Percentiles rank a stretch among this genome's conserved stretches.
phyloP scores from a whole-genome alignment of 2,113 vertebrate genomes.

The Caranx melampygus region DNA sequence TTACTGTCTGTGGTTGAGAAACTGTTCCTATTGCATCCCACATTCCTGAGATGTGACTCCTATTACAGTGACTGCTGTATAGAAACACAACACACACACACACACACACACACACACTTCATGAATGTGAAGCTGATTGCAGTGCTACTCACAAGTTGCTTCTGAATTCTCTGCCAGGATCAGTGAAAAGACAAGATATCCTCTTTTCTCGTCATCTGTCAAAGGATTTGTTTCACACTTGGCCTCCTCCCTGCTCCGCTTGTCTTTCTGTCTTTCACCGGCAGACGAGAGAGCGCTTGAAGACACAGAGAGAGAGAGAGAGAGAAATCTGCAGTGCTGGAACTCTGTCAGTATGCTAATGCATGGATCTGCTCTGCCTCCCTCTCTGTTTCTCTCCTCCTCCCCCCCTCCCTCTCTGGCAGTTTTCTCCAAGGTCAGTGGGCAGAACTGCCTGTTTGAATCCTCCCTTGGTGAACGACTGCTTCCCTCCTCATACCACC shows the following conservation, averaged over 20 bases:
- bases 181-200: constrained; percentile 42
- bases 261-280: constrained; percentile 25
- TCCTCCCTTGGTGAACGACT: constrained; percentile 68
- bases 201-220: constrained; percentile 43
- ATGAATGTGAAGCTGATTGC: constrained; percentile 10
- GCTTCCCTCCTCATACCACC: constrained; percentile 16
- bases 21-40: constrained; percentile 15
- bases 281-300: constrained; percentile 31
- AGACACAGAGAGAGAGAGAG: constrained; percentile 19
- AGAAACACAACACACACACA: constrained; percentile 29
- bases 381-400: constrained; percentile 30
- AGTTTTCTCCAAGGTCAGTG: constrained; percentile 79
- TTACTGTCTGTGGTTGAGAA: constrained; percentile 22
- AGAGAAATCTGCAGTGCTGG: constrained; percentile 70
- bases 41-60: constrained; percentile 51
- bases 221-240: constrained; percentile 40
- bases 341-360: constrained; percentile 68
- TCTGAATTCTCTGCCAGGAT: constrained; percentile 21
- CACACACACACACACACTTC: neutral
- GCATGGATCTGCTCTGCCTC: constrained; percentile 54
- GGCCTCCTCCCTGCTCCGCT: constrained; percentile 37
- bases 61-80: neutral
- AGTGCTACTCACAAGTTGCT: constrained; percentile 63
- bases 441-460: constrained; percentile 54
- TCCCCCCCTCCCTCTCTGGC: constrained; percentile 17